A percentile compares a stretch with the other conserved stretches of the same genome.
Evolutionary conservation across 2,888 invertebrate genomes (phyloP).

Genomic region (Pteria penguin): DNA sequence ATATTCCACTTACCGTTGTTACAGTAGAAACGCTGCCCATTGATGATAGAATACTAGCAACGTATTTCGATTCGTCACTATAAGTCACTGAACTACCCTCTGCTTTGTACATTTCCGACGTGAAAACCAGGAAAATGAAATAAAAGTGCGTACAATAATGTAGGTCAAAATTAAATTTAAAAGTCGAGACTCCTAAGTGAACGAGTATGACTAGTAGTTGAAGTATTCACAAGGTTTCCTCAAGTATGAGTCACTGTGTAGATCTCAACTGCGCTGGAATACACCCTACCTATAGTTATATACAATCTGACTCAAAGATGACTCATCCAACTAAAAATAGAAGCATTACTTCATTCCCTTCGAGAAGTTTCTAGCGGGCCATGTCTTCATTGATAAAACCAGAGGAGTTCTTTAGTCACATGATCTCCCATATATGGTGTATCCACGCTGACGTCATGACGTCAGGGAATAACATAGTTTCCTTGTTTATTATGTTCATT

Average conservation of each 20-base stretch:
- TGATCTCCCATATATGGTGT: constrained; percentile 51
- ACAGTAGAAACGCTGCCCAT: constrained; percentile 75
- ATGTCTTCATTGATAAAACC: background rate
- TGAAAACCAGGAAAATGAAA: too few relatives aligned
- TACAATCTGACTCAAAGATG: constrained; percentile 59
- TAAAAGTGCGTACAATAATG: too few relatives aligned
- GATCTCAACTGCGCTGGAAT: constrained; percentile 56
- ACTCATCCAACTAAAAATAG: constrained; percentile 57
- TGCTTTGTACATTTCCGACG: too few relatives aligned
- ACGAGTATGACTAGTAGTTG: background rate
- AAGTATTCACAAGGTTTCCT: constrained; percentile 45
- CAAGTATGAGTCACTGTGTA: constrained; percentile 59
- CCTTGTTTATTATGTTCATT: constrained; percentile 22
- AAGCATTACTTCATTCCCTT: constrained; percentile 55
- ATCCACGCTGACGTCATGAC: constrained; percentile 40
- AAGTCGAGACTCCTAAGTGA: background rate
- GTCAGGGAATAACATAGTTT: constrained; percentile 23
- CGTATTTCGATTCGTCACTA: constrained; percentile 74
- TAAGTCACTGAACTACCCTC: too few relatives aligned
- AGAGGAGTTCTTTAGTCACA: constrained; percentile 33
- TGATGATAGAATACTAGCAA: constrained; percentile 78
- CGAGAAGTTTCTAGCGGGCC: background rate
- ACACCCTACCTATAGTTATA: constrained; percentile 56
- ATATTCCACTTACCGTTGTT: constrained; percentile 56
- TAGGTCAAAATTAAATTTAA: background rate